Evolutionary conservation across 2,113 vertebrate species (phyloP), one percentile per base, ranked within the genome.

Genomic region (Oncorhynchus tshawytscha): DNA sequence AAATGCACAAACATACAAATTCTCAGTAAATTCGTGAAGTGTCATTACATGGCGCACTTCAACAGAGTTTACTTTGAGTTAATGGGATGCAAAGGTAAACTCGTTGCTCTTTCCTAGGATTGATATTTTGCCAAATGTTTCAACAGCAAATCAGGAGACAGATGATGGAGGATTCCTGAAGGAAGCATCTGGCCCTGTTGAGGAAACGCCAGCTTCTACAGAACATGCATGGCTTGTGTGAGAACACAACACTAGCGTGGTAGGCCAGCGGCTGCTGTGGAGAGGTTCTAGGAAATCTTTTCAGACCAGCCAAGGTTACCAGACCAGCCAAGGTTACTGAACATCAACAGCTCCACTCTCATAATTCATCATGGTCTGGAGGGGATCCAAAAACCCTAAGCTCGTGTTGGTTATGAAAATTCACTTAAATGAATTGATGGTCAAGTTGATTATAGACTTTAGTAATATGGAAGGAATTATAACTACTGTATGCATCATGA

Each of bases 341-440:
- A 66, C 16, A 49, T 51, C 70, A 78, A 51, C 57, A 72, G 4
- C 48, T 51, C 11, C 34, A n/a, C 9, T 25, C 15, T 12, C 11
- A 1, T 22, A n/a, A 67, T 9, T 54, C 34, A 69, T n/a, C 51
- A 67, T 18, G 71, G 15, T 54, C 73, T 76, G 75, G 78, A 71
- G 7, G 1, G 62, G 34, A 39, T 71, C 12, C 54, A 73, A 18
- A 65, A 54, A 70, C 12, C 54, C 69, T 13, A 68, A 54, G 67
- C 67, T 73, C 27, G 57, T 75, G 75, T 39, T 84, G 81, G 66
- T 73, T 69, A 59, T 27, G 29, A 6, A 67, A 31, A 29, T 1
- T 25, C 67, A 73, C 76, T 68, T 7, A 73, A 76, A 27, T n/a
- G 39, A 65, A 83, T 77, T 75, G 87, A 88, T 86, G 84, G 76